phyloP scores from a whole-genome alignment of 2,888 invertebrate species.

The Trissolcus brochymenae region DNA sequence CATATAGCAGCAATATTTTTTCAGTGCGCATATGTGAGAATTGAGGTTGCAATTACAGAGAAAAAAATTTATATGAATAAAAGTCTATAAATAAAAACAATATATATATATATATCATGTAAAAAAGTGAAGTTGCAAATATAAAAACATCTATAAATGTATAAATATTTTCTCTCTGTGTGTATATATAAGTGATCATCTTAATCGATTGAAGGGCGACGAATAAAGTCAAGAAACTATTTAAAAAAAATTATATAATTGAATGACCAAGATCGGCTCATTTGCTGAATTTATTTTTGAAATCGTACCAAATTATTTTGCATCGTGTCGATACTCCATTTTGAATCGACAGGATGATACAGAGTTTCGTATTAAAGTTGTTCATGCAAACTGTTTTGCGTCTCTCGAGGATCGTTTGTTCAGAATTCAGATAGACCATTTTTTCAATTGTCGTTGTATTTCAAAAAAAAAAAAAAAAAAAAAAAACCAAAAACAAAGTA shows the following conservation, averaged over 20 bases:
- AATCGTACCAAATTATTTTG: conserved; percentile 19
- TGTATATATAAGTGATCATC: conserved; percentile 54
- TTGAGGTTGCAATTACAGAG: conserved; percentile 15
- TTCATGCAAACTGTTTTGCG: conserved; percentile 23
- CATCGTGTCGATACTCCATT: conserved; percentile 31
- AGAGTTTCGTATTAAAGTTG: conserved; percentile 27
- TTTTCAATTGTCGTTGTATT: conserved; percentile 23
- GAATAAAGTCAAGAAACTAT: conserved; percentile 20
- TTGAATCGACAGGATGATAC: conserved; percentile 3
- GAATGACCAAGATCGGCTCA: too few species aligned
- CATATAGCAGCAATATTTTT: conserved; percentile 56
- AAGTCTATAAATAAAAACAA: conserved; percentile 10
- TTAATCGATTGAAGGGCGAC: conserved; percentile 51
- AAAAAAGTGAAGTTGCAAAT: conserved; percentile 37
- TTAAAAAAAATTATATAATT: background rate
- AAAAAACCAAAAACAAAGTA: too few species aligned
- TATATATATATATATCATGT: conserved; percentile 42
- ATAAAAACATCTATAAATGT: conserved; percentile 48
- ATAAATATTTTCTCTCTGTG: conserved; percentile 57
- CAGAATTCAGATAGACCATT: conserved; percentile 27
- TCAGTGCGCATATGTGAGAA: conserved; percentile 48
- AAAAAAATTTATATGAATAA: conserved; percentile 46
- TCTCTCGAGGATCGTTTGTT: conserved; percentile 22
- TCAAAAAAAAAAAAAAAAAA: conserved; percentile 4
- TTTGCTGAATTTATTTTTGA: conserved; percentile 15